A percentile compares a stretch with the other conserved stretches of the same genome.
Conservation (phyloP, 1,140 invertebrate species). For the Aphelenchoides fujianensis region DNA sequence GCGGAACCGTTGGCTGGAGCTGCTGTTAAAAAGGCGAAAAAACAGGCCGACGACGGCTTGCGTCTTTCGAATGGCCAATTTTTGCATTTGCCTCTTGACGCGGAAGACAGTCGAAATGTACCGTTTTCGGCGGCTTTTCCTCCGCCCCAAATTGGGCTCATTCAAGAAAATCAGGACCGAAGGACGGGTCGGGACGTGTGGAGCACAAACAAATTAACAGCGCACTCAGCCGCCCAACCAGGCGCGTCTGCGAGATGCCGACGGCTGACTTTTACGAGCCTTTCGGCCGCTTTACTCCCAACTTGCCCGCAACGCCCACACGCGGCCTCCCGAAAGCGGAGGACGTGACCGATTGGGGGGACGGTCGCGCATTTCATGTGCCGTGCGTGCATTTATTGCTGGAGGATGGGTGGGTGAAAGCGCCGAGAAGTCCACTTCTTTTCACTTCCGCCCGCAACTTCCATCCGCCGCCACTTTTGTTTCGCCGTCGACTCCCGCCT, state of each 20-base stretch:
- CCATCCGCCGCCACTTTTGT: too few relatives aligned
- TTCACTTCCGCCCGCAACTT: not conserved
- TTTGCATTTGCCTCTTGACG: not conserved
- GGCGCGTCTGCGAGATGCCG: not conserved
- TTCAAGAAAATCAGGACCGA: conserved; percentile 2
- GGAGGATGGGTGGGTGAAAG: too few relatives aligned
- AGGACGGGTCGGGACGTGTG: not conserved
- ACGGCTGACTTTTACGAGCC: not conserved
- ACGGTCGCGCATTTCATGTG: too few relatives aligned
- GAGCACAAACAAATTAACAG: conserved; percentile 1
- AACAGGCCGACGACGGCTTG: too few relatives aligned
- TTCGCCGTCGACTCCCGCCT: too few relatives aligned
- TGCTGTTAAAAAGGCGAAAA: not conserved
- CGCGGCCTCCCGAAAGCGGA: too few relatives aligned
- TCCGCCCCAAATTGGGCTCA: not conserved
- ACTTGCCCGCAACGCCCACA: too few relatives aligned
- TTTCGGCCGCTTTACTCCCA: not conserved
- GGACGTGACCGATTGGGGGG: too few relatives aligned
- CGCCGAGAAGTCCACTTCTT: not conserved
- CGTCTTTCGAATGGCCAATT: too few relatives aligned
- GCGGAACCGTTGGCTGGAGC: not conserved
- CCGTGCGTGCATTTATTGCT: too few relatives aligned
- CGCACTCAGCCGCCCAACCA: not conserved
- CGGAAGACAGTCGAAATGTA: not conserved
- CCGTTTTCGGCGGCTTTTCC: not conserved